Percentiles rank a stretch among this genome's conserved stretches.
These are phyloP conservation scores for Clepsis dumicolana DNA, from an alignment of 2,888 invertebrate species.

Conservation along the genomic window DNA sequence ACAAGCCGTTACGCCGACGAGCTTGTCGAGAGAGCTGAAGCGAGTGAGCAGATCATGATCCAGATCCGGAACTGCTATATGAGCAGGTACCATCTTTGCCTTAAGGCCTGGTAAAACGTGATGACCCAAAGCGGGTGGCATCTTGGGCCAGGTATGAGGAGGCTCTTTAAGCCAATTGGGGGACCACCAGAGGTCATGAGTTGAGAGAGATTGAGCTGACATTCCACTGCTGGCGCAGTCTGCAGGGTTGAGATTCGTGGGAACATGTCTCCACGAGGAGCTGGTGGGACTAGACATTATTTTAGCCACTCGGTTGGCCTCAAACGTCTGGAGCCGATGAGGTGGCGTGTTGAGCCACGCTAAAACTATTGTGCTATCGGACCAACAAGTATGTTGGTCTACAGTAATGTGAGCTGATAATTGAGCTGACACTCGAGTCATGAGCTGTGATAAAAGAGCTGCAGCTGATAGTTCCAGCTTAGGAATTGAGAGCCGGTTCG, in stretches of 20 bases:
- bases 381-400: constrained; percentile 7
- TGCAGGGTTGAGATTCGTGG: constrained; percentile 5
- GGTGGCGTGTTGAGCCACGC: too few relatives aligned
- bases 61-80: not conserved
- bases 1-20: constrained; percentile 20
- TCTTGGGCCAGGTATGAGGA: not conserved
- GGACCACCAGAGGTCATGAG: not conserved
- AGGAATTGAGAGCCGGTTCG: not conserved
- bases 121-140: not conserved
- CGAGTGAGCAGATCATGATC: not conserved
- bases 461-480: constrained; percentile 15
- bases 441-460: constrained; percentile 18
- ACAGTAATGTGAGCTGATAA: constrained; percentile 15
- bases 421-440: constrained; percentile 1
- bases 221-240: constrained; percentile 13
- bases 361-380: constrained; percentile 14
- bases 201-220: constrained; percentile 1
- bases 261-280: constrained; percentile 5
- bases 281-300: not conserved
- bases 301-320: constrained; percentile 7
- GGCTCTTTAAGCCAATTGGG: constrained; percentile 5
- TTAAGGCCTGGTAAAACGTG: not conserved
- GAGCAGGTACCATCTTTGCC: not conserved
- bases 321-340: constrained; percentile 12
- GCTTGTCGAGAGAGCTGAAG: constrained; percentile 13